Evolutionary conservation across 2,113 vertebrate genomes (phyloP), one percentile per base, ranked within the genome.

Genomic region (Melanerpes formicivorus): DNA sequence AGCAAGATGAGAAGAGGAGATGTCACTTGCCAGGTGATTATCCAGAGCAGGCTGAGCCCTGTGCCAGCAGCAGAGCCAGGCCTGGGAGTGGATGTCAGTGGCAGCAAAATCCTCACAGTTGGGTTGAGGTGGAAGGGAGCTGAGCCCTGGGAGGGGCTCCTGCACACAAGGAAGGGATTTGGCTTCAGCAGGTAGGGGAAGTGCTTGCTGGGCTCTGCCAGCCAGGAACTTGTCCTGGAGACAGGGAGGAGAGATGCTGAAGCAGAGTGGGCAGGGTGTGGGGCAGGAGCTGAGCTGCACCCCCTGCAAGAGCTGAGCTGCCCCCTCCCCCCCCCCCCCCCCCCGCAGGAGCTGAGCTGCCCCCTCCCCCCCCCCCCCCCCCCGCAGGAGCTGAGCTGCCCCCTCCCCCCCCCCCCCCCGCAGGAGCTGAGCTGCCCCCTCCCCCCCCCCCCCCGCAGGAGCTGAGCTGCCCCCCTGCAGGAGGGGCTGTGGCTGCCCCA

Each of bases 21-120:
- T 37, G 56, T 67, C 94, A 34, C 89, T 87, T 10, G 56, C 60
- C 78, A 80, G 88, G 52, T 84, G 92, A 87, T 89, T 84, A 87
- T 58, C 74, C 90, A 65, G 37, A 93, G 85, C 62, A 58, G 73
- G 14, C 62, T 91, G 25, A 93, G 74, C 32, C 75, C 50, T 0
- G 2, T 12, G 59, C 60, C 79, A 80, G 90, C 81, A 83, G 37
- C 71, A 48, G 40, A 52, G 52, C 34, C 22, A 3, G 72, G 81
- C 79, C 84, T 90, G 26, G 79, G 87, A 11, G 56, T 56, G 79
- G 67, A 48, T 67, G 46, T 27, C 64, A 92, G 79, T 30, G 56
- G 87, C 89, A 89, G 81, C 29, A 54, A 80, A 85, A 70, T 74
- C 80, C 44, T 82, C 72, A 10, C 42, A 1, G 75, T 6, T 81